phyloP scores from a whole-genome alignment of 2,113 vertebrate species.

The Amblyornis subalaris region DNA sequence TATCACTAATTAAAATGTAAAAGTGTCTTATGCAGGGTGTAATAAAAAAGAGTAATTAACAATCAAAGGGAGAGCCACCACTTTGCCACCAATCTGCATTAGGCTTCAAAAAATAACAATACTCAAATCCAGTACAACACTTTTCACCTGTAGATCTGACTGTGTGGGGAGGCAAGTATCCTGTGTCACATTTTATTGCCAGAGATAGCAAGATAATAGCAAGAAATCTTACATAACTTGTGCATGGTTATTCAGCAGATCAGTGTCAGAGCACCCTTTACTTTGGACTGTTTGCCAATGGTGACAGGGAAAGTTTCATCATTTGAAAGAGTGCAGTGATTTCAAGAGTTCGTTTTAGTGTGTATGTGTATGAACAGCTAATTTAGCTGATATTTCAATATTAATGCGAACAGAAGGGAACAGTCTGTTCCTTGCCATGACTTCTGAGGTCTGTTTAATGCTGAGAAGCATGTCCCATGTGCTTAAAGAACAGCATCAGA shows the following conservation, averaged over 20 bases:
- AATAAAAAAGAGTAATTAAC: constrained; percentile 20
- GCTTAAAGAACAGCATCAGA: neutral
- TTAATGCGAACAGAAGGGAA: neutral
- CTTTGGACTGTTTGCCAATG: neutral
- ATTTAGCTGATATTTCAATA: neutral
- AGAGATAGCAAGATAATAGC: too few relatives aligned
- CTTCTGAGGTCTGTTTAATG: neutral
- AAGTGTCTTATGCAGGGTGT: neutral
- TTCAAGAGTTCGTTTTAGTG: neutral
- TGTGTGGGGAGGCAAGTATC: fast-evolving
- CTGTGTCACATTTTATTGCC: neutral
- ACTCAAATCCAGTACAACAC: neutral
- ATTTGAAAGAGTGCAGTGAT: neutral
- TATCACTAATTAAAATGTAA: constrained; percentile 52
- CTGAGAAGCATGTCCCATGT: neutral
- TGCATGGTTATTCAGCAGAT: neutral
- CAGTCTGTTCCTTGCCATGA: neutral
- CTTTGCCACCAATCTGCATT: neutral
- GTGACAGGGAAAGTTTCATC: neutral
- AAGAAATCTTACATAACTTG: neutral
- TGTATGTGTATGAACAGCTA: neutral
- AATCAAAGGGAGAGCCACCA: constrained; percentile 10
- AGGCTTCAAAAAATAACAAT: neutral
- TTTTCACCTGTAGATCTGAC: neutral
- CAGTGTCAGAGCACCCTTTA: neutral